Percentiles rank a stretch among this genome's conserved stretches.
phyloP scores from a whole-genome alignment of 2,797 vertebrate species.

The Phoeniculus purpureus region DNA sequence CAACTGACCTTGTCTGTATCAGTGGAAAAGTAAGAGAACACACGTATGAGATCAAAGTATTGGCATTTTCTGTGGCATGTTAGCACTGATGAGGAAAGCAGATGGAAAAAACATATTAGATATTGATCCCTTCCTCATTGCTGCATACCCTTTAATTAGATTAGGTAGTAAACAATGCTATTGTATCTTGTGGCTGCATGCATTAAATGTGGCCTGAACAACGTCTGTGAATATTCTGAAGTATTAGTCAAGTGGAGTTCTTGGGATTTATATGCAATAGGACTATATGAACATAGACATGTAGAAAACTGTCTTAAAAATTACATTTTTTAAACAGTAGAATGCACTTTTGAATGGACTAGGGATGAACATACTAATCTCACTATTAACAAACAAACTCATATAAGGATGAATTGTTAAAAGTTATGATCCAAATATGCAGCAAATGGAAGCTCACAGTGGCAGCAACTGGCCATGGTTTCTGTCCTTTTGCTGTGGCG shows the following conservation, averaged over 20 bases:
- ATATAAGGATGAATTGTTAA: background rate
- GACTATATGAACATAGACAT: background rate
- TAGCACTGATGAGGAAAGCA: slow-evolving; percentile 80
- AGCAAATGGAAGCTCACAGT: background rate
- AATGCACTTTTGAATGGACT: background rate
- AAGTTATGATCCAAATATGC: background rate
- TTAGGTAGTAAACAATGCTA: slow-evolving; percentile 88
- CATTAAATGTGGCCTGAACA: slow-evolving; percentile 34
- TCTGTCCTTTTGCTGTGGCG: background rate
- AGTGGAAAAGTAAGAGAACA: slow-evolving; percentile 74
- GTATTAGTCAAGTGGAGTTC: background rate
- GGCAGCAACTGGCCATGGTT: background rate
- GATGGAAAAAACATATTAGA: slow-evolving; percentile 85
- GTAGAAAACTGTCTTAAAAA: background rate
- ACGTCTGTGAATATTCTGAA: slow-evolving; percentile 75
- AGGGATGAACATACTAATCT: background rate
- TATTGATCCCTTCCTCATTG: slow-evolving; percentile 84
- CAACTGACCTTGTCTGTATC: slow-evolving; percentile 79
- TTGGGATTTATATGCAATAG: background rate
- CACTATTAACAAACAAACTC: background rate
- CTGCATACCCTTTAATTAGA: slow-evolving; percentile 86
- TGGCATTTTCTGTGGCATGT: slow-evolving; percentile 77
- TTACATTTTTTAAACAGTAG: background rate
- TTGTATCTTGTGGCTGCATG: slow-evolving; percentile 76
- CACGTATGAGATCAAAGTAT: slow-evolving; percentile 83